Percentiles rank a stretch among this genome's conserved stretches.
Evolutionary conservation across 2,888 invertebrate species (phyloP).

Genomic region (Thera britannica): DNA sequence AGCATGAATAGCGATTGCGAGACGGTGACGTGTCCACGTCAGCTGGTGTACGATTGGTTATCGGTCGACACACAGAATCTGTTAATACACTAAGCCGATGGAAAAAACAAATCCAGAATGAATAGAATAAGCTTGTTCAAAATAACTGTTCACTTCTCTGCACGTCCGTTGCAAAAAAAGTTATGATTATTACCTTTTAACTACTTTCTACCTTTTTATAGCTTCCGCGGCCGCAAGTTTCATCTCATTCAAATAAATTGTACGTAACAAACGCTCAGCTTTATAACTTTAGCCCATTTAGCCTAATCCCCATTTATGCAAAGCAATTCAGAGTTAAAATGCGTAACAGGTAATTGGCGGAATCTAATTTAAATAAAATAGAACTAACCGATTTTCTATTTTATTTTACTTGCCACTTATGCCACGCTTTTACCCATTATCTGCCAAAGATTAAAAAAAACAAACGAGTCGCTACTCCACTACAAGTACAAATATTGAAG

Average conservation of each 20-base stretch:
- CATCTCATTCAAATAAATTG: slow-evolving; percentile 27
- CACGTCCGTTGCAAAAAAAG: neutral
- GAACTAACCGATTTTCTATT: slow-evolving; percentile 7
- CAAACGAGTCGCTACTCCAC: too few relatives aligned
- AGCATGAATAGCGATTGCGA: too few relatives aligned
- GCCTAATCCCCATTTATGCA: slow-evolving; percentile 42
- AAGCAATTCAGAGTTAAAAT: slow-evolving; percentile 43
- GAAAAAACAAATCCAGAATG: too few relatives aligned
- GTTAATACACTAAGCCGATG: neutral
- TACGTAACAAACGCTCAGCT: slow-evolving; percentile 34
- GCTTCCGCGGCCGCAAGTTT: slow-evolving; percentile 9
- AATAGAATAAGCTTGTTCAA: too few relatives aligned
- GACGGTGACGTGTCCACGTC: too few relatives aligned
- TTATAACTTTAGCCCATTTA: slow-evolving; percentile 40
- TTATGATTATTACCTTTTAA: slow-evolving; percentile 23
- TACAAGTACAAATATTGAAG: too few relatives aligned
- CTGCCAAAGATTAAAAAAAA: too few relatives aligned
- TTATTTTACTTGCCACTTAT: neutral
- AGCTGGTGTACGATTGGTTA: too few relatives aligned
- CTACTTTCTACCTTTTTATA: slow-evolving; percentile 18
- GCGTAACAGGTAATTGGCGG: slow-evolving; percentile 44
- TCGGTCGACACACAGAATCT: too few relatives aligned
- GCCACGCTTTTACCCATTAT: too few relatives aligned
- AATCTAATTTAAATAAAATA: slow-evolving; percentile 40
- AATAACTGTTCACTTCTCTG: too few relatives aligned